Conservation (phyloP, 2,797 vertebrate species). For the Sus cebifrons region DNA sequence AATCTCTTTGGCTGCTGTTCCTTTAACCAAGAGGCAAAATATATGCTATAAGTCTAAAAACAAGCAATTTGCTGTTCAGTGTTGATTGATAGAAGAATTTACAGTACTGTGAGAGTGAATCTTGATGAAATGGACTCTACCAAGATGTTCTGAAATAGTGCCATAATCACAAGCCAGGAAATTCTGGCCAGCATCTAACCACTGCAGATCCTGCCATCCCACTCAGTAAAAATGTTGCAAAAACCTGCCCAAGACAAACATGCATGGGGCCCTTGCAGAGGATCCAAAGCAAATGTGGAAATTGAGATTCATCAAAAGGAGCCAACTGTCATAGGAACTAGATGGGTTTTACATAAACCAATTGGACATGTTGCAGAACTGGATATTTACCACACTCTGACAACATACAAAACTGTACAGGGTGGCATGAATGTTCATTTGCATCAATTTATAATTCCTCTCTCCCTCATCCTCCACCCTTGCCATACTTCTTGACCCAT, state of each 20-base stretch:
- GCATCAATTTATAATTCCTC: neutral
- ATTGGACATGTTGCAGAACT: neutral
- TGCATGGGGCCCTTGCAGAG: neutral
- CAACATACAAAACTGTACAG: neutral
- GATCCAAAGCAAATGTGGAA: constrained; percentile 38
- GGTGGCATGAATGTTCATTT: neutral
- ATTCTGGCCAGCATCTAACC: neutral
- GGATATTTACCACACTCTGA: neutral
- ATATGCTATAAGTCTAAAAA: constrained; percentile 4
- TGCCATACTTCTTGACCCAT: neutral
- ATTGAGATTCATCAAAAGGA: neutral
- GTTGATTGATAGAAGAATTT: constrained; percentile 27
- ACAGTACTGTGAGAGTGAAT: neutral
- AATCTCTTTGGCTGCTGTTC: constrained; percentile 56
- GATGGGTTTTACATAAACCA: neutral
- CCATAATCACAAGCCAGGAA: constrained; percentile 43
- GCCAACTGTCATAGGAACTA: constrained; percentile 3
- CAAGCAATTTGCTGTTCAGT: neutral
- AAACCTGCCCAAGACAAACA: constrained; percentile 44
- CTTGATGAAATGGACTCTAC: neutral
- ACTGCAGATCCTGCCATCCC: neutral
- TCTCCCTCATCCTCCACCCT: neutral
- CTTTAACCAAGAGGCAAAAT: constrained; percentile 64
- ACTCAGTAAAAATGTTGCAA: constrained; percentile 15
- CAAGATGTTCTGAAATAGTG: neutral